These are phyloP conservation scores for Rhizoglyphus robini DNA, from an alignment of 1,140 invertebrate species.

Conservation along the genomic window DNA sequence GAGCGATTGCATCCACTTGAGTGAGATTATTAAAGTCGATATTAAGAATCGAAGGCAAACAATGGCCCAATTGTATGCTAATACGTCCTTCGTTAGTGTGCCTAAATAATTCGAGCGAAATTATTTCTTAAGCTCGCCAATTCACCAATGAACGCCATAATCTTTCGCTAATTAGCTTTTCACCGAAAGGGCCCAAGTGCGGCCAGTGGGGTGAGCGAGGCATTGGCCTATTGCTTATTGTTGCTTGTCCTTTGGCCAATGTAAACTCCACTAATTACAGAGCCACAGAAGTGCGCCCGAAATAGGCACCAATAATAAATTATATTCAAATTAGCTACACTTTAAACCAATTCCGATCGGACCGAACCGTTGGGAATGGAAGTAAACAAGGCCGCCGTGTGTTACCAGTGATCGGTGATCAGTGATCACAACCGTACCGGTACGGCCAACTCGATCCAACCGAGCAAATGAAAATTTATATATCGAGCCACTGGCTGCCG, in stretches of 20 bases:
- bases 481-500: not conserved
- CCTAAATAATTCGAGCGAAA: conserved; percentile 9
- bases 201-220: too few relatives aligned
- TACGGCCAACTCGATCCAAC: not conserved
- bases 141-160: not conserved
- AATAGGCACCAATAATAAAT: too few relatives aligned
- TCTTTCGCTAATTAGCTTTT: conserved; percentile 8
- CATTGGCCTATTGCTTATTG: too few relatives aligned
- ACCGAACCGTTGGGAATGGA: not conserved
- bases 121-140: conserved; percentile 7
- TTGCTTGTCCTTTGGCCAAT: too few relatives aligned
- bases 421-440: too few relatives aligned
- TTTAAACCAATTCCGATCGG: too few relatives aligned
- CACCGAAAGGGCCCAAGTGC: not conserved
- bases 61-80: conserved; percentile 8
- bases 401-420: too few relatives aligned
- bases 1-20: conserved; percentile 3
- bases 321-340: not conserved
- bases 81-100: not conserved
- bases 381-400: not conserved
- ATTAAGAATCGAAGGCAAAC: conserved; percentile 8
- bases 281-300: too few relatives aligned
- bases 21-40: conserved; percentile 15
- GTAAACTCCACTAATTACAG: too few relatives aligned
- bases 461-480: not conserved